These are phyloP conservation scores for Tryphoninae sp. DNA, from an alignment of 2,888 invertebrate genomes.

Conservation along the genomic window DNA sequence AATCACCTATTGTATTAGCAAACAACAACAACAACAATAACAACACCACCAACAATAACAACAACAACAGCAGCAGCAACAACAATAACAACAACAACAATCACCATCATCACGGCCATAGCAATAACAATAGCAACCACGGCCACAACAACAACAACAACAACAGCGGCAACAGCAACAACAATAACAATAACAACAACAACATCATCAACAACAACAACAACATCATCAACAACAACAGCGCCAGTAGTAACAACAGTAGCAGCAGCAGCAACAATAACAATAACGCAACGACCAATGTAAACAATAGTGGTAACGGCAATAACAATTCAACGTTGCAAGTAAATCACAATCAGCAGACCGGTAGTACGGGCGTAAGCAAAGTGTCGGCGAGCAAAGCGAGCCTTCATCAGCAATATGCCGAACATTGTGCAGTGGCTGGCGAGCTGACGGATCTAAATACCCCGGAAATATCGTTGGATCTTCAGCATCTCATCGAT, in stretches of 20 bases:
- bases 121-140: conserved; percentile 81
- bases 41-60: conserved; percentile 79
- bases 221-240: conserved; percentile 79
- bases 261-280: conserved; percentile 79
- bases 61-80: conserved; percentile 74
- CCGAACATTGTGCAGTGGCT: conserved; percentile 85
- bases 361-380: conserved; percentile 81
- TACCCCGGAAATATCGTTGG: conserved; percentile 95
- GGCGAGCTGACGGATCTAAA: conserved; percentile 93
- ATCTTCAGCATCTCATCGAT: conserved; percentile 95
- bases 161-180: conserved; percentile 79
- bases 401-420: conserved; percentile 88
- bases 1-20: conserved; percentile 82
- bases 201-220: conserved; percentile 73
- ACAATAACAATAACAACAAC: conserved; percentile 78
- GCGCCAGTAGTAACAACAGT: conserved; percentile 79
- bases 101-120: conserved; percentile 76
- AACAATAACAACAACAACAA: conserved; percentile 80
- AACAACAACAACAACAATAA: conserved; percentile 80
- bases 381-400: conserved; percentile 83
- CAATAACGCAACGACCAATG: conserved; percentile 73
- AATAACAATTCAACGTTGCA: conserved; percentile 82
- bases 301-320: conserved; percentile 73
- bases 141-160: conserved; percentile 74
- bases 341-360: conserved; percentile 83